Evolutionary conservation across 2,113 vertebrate species (phyloP).

Genomic region (Entomyzon cyanotis): DNA sequence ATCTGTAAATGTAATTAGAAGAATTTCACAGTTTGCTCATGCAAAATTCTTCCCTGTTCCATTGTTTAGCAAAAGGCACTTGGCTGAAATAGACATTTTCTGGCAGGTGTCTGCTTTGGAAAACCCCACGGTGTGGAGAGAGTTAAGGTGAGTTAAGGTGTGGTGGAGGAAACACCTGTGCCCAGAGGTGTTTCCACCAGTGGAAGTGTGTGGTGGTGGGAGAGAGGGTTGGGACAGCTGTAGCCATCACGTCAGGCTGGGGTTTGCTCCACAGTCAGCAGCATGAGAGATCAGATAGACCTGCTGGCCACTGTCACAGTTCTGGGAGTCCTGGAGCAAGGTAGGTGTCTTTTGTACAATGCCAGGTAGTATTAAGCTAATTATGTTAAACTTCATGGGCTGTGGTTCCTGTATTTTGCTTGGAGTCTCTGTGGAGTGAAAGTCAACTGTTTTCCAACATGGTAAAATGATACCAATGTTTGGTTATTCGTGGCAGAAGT

Average conservation of each 20-base stretch:
- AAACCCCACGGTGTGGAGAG: not conserved
- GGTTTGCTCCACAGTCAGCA: not conserved
- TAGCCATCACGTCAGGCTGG: accelerated
- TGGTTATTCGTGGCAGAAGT: accelerated
- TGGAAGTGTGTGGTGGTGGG: no score
- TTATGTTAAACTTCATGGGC: not conserved
- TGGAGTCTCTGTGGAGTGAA: not conserved
- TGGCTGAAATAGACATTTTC: accelerated
- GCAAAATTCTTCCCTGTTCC: not conserved
- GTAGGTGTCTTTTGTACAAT: constrained; percentile 62
- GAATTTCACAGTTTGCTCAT: not conserved
- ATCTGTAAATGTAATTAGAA: not conserved
- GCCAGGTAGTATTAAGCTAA: not conserved
- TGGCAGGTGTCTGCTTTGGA: not conserved
- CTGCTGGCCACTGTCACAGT: constrained; percentile 79
- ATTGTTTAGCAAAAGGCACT: not conserved
- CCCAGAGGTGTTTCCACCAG: not conserved
- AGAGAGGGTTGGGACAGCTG: not conserved
- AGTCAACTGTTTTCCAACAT: not conserved
- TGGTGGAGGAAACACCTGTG: constrained; percentile 21
- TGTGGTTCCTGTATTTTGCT: not conserved
- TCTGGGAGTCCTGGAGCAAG: constrained; percentile 87
- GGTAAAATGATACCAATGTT: not conserved
- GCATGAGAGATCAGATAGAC: constrained; percentile 78
- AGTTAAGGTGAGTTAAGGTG: constrained; percentile 11